Evolutionary conservation across 2,113 vertebrate genomes (phyloP).

Genomic region (Pseudolaguvia tuberculata): DNA sequence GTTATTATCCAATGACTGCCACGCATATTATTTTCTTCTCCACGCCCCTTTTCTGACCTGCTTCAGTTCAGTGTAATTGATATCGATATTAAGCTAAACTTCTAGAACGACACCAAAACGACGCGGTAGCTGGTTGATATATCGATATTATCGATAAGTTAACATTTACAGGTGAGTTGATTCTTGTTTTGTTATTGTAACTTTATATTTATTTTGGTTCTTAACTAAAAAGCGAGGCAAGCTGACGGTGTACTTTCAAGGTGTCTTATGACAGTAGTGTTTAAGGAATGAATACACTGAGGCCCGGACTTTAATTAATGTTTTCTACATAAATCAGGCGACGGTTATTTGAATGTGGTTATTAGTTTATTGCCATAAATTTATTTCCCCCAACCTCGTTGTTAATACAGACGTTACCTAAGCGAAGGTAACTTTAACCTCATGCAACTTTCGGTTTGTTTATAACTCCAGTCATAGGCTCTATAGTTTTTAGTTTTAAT

Average conservation of each 20-base stretch:
- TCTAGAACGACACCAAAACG: slow-evolving; percentile 14
- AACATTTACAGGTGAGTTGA: slow-evolving; percentile 58
- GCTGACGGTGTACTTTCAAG: slow-evolving; percentile 30
- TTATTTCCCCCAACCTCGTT: not conserved
- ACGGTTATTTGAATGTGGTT: not conserved
- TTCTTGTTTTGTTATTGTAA: not conserved
- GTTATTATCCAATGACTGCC: slow-evolving; percentile 23
- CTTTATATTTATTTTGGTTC: not conserved
- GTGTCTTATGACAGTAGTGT: slow-evolving; percentile 34
- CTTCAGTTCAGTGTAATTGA: slow-evolving; percentile 58
- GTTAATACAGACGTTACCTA: not conserved
- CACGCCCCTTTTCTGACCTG: slow-evolving; percentile 54
- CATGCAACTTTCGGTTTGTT: not conserved
- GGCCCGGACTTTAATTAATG: not conserved
- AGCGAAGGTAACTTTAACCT: not conserved
- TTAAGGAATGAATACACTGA: not conserved
- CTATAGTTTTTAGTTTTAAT: too few relatives aligned
- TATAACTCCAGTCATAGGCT: not conserved
- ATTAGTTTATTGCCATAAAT: not conserved
- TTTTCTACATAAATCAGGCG: not conserved
- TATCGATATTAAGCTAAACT: slow-evolving; percentile 37
- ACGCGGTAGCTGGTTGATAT: not conserved
- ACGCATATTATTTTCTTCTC: slow-evolving; percentile 26
- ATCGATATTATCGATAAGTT: not conserved
- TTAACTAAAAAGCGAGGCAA: slow-evolving; percentile 4